Conservation (phyloP, 35 echinoderm and acorn worm genomes). For the Holothuria glaberrima region DNA sequence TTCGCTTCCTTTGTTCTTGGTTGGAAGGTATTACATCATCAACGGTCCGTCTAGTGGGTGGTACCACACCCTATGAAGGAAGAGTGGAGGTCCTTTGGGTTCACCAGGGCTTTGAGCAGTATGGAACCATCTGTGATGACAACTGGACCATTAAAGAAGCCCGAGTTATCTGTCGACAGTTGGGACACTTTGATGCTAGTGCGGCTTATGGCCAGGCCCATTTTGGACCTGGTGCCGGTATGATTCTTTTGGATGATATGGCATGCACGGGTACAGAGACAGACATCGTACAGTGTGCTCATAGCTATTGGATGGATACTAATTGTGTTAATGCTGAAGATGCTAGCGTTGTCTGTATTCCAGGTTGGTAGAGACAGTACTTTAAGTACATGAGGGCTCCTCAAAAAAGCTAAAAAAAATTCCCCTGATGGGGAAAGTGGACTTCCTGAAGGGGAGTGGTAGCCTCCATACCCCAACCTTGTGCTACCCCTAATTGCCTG, state of each 20-base stretch:
- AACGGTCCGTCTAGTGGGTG: slow-evolving; percentile 60
- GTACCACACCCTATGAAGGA: slow-evolving; percentile 27
- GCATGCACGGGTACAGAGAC: slow-evolving; percentile 22
- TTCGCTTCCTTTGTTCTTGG: neutral
- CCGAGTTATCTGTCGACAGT: slow-evolving; percentile 64
- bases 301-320: slow-evolving; percentile 35
- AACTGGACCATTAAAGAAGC: slow-evolving; percentile 55
- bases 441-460: too few relatives aligned
- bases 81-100: slow-evolving; percentile 65
- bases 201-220: neutral
- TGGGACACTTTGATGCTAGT: slow-evolving; percentile 36
- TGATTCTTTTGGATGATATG: slow-evolving; percentile 41
- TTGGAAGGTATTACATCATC: neutral
- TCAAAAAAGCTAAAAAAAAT: too few relatives aligned
- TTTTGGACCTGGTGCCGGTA: slow-evolving; percentile 20
- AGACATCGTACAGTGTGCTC: slow-evolving; percentile 32
- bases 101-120: slow-evolving; percentile 16
- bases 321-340: slow-evolving; percentile 36
- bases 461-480: too few relatives aligned
- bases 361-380: slow-evolving; percentile 9
- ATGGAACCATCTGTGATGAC: slow-evolving; percentile 68
- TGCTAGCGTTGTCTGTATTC: slow-evolving; percentile 18
- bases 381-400: too few relatives aligned
- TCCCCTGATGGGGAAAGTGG: too few relatives aligned
- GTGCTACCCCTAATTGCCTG: too few relatives aligned